Evolutionary conservation across 2,797 vertebrate genomes (phyloP).

Genomic region (Strix occidentalis): DNA sequence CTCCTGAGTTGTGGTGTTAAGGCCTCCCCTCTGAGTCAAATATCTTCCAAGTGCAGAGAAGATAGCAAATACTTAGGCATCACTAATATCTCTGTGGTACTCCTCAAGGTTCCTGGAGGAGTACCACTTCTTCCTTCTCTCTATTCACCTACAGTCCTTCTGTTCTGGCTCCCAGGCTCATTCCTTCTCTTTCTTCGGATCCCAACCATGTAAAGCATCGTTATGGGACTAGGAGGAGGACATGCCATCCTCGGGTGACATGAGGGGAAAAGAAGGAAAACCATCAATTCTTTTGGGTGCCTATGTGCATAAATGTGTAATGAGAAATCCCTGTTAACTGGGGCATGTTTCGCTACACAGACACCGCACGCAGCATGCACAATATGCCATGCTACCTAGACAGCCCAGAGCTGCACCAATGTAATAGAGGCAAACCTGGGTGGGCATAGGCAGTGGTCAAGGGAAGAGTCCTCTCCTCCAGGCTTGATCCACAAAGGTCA

Average conservation of each 20-base stretch:
- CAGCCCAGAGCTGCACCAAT: not conserved
- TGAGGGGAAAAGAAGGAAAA: not conserved
- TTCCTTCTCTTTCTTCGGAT: not conserved
- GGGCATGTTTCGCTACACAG: not conserved
- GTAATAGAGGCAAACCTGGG: not conserved
- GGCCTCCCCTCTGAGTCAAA: not conserved
- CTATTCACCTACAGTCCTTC: not conserved
- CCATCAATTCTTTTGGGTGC: not conserved
- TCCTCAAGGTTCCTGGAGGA: not conserved
- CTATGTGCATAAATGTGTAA: not conserved
- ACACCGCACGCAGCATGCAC: accelerated
- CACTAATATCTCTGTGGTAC: not conserved
- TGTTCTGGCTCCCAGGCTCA: not conserved
- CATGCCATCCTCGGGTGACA: not conserved
- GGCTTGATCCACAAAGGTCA: not conserved
- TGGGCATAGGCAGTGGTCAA: not conserved
- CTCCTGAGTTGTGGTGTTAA: not conserved
- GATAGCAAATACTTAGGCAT: not conserved
- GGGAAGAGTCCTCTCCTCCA: not conserved
- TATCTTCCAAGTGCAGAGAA: not conserved
- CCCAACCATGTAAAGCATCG: accelerated
- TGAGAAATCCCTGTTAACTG: not conserved
- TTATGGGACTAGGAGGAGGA: not conserved
- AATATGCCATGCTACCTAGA: accelerated
- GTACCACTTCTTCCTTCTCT: not conserved